Evolutionary conservation across 2,113 vertebrate species (phyloP), one percentile per base, ranked within the genome.

Genomic region (Tyrannus savana): DNA sequence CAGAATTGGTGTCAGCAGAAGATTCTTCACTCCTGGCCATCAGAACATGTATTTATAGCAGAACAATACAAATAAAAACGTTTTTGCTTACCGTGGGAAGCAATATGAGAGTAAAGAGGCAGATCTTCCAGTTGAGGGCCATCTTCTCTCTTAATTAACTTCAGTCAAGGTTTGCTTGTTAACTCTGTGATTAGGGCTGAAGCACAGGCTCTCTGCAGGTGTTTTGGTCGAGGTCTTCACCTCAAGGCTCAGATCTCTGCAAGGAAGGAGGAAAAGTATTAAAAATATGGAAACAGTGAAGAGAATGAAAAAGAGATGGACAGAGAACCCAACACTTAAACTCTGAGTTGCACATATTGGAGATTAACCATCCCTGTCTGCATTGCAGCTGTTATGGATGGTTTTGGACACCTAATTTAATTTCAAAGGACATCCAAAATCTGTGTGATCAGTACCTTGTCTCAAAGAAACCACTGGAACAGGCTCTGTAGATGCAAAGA

Each of bases 71-170:
- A 63, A 76, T 14, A 47, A 88, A 69, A 35, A 0, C 1, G 17
- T 31, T 10, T 95, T 80, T 89, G 8, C 95, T 97, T 97, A 97
- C 97, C 97, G 62, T 3, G 14, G 97, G 95, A 71, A 97, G 88
- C 42, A 96, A 25, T 2, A 62, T 0, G 4, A 93, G 58, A 53
- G 37, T 39, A 31, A 95, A 91, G 79, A 88, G 66, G 69, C 47
- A 96, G 35, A 79, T 42, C 55, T 91, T 93, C 96, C 76, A 89
- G 5, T 4, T 18, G 41, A 73, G 11, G 37, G 75, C 64, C 97
- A 97, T 97, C 41, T 94, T 96, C 56, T 17, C 52, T 58, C 73
- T 23, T 30, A 7, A 41, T 84, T 90, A 37, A 30, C 28, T 28
- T 24, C 2, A 66, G 37, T 67, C 28, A 71, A 49, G 52, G 76